A percentile compares a stretch with the other conserved stretches of the same genome.
Conservation (phyloP, 1,140 invertebrate genomes). For the Bombus balteatus region DNA sequence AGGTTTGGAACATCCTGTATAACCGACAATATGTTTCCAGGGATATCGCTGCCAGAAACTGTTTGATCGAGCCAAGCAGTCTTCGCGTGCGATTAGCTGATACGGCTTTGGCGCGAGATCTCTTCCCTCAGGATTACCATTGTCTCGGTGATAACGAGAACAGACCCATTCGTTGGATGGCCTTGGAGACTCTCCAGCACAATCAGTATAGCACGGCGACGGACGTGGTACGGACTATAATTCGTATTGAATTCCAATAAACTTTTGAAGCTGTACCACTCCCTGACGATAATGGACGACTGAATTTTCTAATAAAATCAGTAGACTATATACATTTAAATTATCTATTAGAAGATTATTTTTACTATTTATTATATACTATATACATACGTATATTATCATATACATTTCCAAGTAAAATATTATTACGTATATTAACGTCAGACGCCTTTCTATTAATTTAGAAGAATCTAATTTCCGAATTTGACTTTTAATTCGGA, state of each 20-base stretch:
- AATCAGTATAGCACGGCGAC: conserved; percentile 90
- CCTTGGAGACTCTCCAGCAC: conserved; percentile 93
- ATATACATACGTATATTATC: no score
- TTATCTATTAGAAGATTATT: no score
- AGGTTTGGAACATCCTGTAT: neutral
- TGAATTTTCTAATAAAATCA: neutral
- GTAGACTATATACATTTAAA: no score
- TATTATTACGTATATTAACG: no score
- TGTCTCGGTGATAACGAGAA: conserved; percentile 97
- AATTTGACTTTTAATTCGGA: no score
- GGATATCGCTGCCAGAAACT: conserved; percentile 95
- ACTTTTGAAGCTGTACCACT: neutral
- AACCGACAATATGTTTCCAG: conserved; percentile 71
- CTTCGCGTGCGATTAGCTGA: conserved; percentile 94
- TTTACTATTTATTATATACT: no score
- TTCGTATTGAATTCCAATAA: conserved; percentile 25
- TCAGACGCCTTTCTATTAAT: no score
- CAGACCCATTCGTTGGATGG: conserved; percentile 97
- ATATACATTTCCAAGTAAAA: no score
- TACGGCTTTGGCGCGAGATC: conserved; percentile 93
- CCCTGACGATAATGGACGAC: neutral
- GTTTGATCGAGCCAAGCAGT: conserved; percentile 88
- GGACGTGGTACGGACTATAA: conserved; percentile 89
- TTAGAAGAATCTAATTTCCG: no score
- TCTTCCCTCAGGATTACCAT: conserved; percentile 97